A percentile compares a stretch with the other conserved stretches of the same genome.
phyloP scores from a whole-genome alignment of 2,888 invertebrate species.

The Spilarctia lutea region DNA sequence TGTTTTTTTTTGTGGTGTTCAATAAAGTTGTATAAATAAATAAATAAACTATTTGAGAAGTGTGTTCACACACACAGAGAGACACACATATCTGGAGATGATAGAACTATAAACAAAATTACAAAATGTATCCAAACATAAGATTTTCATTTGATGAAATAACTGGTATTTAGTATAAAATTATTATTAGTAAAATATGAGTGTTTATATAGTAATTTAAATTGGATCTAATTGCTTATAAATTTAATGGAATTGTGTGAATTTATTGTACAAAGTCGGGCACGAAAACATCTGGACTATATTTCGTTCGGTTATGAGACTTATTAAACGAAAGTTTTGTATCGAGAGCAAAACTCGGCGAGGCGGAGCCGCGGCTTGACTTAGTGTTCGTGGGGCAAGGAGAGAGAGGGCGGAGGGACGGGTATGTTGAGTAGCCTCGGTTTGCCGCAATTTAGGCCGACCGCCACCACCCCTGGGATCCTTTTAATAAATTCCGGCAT shows the following conservation, averaged over 20 bases:
- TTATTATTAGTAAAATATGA: not conserved
- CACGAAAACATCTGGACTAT: not conserved
- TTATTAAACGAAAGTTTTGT: slow-evolving; percentile 20
- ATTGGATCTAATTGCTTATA: not conserved
- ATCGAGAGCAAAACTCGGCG: slow-evolving; percentile 22
- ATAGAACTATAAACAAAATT: not conserved
- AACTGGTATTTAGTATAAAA: not conserved
- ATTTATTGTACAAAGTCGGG: slow-evolving; percentile 10
- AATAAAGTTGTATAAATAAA: too few relatives aligned
- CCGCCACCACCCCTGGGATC: slow-evolving; percentile 14
- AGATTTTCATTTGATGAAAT: not conserved
- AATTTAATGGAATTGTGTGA: not conserved
- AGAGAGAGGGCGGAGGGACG: not conserved
- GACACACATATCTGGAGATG: not conserved
- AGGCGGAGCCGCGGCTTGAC: slow-evolving; percentile 10
- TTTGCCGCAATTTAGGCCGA: slow-evolving; percentile 4
- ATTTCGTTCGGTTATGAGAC: not conserved
- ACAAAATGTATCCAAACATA: not conserved
- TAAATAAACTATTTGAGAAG: too few relatives aligned
- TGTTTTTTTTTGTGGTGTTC: too few relatives aligned
- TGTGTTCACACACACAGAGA: not conserved
- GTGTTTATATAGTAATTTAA: not conserved
- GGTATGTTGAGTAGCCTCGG: slow-evolving; percentile 16
- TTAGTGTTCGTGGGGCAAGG: slow-evolving; percentile 6
- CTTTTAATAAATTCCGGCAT: slow-evolving; percentile 30